Evolutionary conservation across 2,888 invertebrate species (phyloP).

Genomic region (Lomographa bimaculata): DNA sequence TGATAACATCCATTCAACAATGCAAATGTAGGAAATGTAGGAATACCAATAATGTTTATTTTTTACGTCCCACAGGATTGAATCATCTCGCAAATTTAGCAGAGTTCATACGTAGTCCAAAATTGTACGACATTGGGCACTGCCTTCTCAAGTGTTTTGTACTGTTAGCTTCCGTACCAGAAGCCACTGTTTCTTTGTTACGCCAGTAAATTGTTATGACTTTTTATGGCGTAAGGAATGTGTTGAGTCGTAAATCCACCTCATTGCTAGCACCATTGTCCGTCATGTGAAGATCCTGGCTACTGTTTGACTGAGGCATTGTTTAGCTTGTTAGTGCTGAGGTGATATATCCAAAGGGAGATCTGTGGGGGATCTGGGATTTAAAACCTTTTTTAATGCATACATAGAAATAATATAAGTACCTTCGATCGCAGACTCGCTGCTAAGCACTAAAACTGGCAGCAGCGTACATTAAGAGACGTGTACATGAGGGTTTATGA

Average conservation of each 20-base stretch:
- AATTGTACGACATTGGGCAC: no score
- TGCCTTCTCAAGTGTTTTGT: conserved; percentile 1
- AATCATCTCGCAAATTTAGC: no score
- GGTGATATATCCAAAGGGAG: conserved; percentile 46
- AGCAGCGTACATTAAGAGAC: neutral
- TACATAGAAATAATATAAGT: no score
- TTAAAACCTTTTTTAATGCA: neutral
- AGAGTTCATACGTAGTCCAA: no score
- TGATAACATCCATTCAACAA: no score
- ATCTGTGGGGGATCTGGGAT: conserved; percentile 14
- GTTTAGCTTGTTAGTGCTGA: conserved; percentile 51
- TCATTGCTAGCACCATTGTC: conserved; percentile 65
- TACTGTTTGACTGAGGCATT: conserved; percentile 51
- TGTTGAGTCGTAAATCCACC: conserved; percentile 68
- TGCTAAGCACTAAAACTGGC: no score
- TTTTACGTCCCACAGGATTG: no score
- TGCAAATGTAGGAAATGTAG: no score
- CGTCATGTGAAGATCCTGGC: conserved; percentile 52
- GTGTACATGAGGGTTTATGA: conserved; percentile 2
- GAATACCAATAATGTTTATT: no score
- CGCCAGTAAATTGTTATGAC: conserved; percentile 74
- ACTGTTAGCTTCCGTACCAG: conserved; percentile 74
- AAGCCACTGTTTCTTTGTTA: conserved; percentile 75
- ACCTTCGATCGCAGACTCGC: no score
- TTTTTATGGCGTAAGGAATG: conserved; percentile 70